Conservation (phyloP, 2,888 invertebrate genomes). For the Caenorhabditis uteleia region DNA sequence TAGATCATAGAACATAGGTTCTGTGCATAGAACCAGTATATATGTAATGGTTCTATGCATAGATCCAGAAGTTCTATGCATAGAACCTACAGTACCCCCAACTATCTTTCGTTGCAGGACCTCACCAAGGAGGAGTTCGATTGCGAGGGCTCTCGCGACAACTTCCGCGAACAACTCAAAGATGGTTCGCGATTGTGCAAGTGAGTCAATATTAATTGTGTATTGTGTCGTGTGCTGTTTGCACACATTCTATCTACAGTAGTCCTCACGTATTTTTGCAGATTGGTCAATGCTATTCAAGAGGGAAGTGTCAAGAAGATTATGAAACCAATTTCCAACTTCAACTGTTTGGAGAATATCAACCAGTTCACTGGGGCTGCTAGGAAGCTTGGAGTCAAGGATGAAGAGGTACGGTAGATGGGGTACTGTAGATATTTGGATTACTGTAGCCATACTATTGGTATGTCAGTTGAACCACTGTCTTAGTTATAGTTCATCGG, state of each 20-base stretch:
- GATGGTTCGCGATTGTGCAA: slow-evolving; percentile 90
- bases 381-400: slow-evolving; percentile 84
- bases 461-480: too few relatives aligned
- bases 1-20: not conserved
- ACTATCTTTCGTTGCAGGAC: slow-evolving; percentile 24
- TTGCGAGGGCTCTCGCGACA: slow-evolving; percentile 84
- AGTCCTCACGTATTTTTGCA: slow-evolving; percentile 68
- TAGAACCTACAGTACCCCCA: not conserved
- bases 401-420: slow-evolving; percentile 75
- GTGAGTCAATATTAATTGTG: slow-evolving; percentile 72
- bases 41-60: too few relatives aligned
- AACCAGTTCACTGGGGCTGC: slow-evolving; percentile 88
- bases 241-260: not conserved
- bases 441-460: too few relatives aligned
- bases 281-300: slow-evolving; percentile 85
- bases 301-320: slow-evolving; percentile 88
- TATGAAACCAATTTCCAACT: slow-evolving; percentile 87
- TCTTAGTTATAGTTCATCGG: too few relatives aligned
- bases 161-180: slow-evolving; percentile 86
- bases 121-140: slow-evolving; percentile 78
- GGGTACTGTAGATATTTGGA: too few relatives aligned
- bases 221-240: too few relatives aligned
- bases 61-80: slow-evolving; percentile 80
- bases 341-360: slow-evolving; percentile 98
- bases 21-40: too few relatives aligned